Base-by-base conservation (phyloP, 2,113 vertebrate species). In the Riparia riparia region DNA sequence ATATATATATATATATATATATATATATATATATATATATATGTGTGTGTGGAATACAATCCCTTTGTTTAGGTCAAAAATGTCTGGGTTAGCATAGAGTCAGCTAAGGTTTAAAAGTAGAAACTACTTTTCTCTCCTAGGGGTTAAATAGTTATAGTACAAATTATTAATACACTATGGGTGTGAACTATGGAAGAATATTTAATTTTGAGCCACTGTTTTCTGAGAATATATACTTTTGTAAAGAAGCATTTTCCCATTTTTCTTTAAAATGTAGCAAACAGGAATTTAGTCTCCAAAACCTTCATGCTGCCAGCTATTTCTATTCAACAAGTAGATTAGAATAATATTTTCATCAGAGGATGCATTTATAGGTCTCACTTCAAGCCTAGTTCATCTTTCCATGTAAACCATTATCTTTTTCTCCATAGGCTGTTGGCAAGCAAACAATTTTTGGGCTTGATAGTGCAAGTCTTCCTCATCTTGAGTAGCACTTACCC, bases 381-480 rank as follows among this genome's bases (percentile, higher is more conserved):
- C 64, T 86, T 90, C 65, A 88, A 86, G 81, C 39, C 47, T 32
- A 73, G 79, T n/a, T 87, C 71, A 87, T 57, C 47, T 77, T 73
- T 73, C 82, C 39, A 53, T 4, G 2, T 81, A 83, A 68, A 56
- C 56, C 32, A 86, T 90, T 94, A 83, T 80, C 85, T 70, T 96
- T 93, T 65, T 7, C 3, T 80, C 72, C 79, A 60, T 60, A 73
- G 54, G 25, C 12, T 88, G 39, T 74, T 73, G 60, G 74, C 63
- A 94, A 92, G 34, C 39, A 97, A 95, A 73, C 44, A 90, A 90
- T 93, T 96, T 94, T 78, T 86, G 41, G 80, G 71, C n/a, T 73
- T 96, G 74, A 81, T 74, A 90, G 60, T 92, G 47, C 79, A 91
- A 96, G 82, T 82, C 76, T 81, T 94, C 51, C 58, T 94, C 74